A percentile compares a stretch with the other conserved stretches of the same genome.
phyloP scores from a whole-genome alignment of 2,113 vertebrate species.

The Puffinus mauretanicus region DNA sequence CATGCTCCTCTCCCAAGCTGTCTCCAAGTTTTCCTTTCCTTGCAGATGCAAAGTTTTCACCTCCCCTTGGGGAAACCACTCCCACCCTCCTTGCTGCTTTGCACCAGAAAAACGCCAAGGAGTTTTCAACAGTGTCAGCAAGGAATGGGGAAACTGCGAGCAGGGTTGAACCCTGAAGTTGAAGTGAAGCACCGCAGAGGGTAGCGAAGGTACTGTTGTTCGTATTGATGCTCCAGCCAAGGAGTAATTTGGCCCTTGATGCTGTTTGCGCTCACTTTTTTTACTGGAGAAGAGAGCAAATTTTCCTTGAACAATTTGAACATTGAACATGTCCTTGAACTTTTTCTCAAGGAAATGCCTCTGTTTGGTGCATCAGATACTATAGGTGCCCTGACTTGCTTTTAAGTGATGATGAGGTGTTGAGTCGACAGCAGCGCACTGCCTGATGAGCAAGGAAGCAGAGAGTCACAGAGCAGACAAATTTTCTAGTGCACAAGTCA shows the following conservation, averaged over 20 bases:
- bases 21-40: not conserved
- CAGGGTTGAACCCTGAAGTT: not conserved
- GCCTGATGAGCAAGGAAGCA: not conserved
- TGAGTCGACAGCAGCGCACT: not conserved
- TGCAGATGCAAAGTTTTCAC: not conserved
- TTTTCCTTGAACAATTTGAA: not conserved
- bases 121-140: not conserved
- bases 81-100: not conserved
- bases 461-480: not conserved
- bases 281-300: not conserved
- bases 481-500: not conserved
- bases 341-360: too few relatives aligned
- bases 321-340: not conserved
- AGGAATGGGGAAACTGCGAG: too few relatives aligned
- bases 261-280: not conserved
- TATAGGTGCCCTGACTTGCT: not conserved
- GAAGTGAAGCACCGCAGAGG: not conserved
- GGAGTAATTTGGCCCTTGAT: not conserved
- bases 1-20: not conserved
- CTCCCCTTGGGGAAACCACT: not conserved
- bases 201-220: too few relatives aligned
- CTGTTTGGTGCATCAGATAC: rapidly evolving
- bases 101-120: not conserved
- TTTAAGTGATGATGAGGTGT: too few relatives aligned
- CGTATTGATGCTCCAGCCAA: not conserved